phyloP scores from a whole-genome alignment of 1,140 invertebrate genomes.

The Leptestheria dahalacensis region DNA sequence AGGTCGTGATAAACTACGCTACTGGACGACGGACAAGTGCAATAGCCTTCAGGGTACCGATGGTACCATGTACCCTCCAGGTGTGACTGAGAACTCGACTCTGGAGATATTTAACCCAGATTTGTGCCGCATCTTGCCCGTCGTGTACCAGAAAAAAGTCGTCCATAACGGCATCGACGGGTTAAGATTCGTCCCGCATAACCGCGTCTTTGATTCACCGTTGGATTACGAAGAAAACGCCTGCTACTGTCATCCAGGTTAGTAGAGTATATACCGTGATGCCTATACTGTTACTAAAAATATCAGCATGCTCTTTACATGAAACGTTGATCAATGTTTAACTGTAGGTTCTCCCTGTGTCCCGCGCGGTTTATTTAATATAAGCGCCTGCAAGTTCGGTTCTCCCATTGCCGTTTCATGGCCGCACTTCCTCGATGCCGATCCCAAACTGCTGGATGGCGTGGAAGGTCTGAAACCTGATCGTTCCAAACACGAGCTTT shows the following conservation, averaged over 20 bases:
- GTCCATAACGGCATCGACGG: slow-evolving; percentile 46
- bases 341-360: slow-evolving; percentile 39
- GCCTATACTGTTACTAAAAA: background rate
- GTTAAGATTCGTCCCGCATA: slow-evolving; percentile 58
- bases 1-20: slow-evolving; percentile 46
- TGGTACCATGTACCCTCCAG: slow-evolving; percentile 73
- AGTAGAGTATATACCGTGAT: background rate
- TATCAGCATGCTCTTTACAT: background rate
- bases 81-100: slow-evolving; percentile 55
- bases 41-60: slow-evolving; percentile 68
- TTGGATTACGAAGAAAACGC: slow-evolving; percentile 48
- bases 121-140: slow-evolving; percentile 56
- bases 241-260: slow-evolving; percentile 23
- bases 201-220: slow-evolving; percentile 34
- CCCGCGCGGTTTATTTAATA: slow-evolving; percentile 69
- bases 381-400: slow-evolving; percentile 70
- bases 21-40: slow-evolving; percentile 60
- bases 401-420: slow-evolving; percentile 76
- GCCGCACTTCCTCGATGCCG: slow-evolving; percentile 78
- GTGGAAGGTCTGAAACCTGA: slow-evolving; percentile 64
- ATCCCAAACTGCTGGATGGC: slow-evolving; percentile 53
- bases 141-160: slow-evolving; percentile 47
- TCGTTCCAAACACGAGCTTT: slow-evolving; percentile 59
- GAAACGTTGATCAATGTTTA: background rate
- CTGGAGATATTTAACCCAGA: slow-evolving; percentile 70